These are phyloP conservation scores for Amphiura filiformis DNA, from an alignment of 35 echinoderm and acorn worm genomes.

Conservation along the genomic window DNA sequence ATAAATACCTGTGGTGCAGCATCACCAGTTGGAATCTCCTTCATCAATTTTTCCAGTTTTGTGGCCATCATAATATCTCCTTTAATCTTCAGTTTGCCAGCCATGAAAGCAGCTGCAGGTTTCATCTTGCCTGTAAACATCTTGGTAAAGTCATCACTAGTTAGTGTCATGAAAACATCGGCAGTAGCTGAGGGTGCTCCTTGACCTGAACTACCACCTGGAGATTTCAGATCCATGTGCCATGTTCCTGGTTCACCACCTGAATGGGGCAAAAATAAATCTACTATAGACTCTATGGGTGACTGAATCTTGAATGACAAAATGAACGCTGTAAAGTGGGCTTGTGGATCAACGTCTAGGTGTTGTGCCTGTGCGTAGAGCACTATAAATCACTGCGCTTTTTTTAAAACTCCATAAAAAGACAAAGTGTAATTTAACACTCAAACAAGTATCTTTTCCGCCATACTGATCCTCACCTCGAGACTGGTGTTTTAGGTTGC, in stretches of 20 bases:
- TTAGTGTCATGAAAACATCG: constrained; percentile 48
- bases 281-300: too few relatives aligned
- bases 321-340: too few relatives aligned
- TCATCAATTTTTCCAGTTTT: constrained; percentile 91
- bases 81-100: constrained; percentile 84
- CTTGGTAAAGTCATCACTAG: constrained; percentile 67
- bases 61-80: constrained; percentile 85
- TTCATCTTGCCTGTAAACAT: constrained; percentile 86
- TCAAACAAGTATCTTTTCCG: too few relatives aligned
- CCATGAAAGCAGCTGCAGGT: constrained; percentile 72
- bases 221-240: constrained; percentile 72
- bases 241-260: constrained; percentile 58
- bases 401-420: too few relatives aligned
- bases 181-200: constrained; percentile 39
- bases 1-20: background rate
- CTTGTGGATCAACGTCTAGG: too few relatives aligned
- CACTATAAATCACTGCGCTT: too few relatives aligned
- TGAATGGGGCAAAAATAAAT: too few relatives aligned
- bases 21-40: constrained; percentile 22
- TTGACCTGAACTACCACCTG: constrained; percentile 46
- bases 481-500: too few relatives aligned
- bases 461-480: too few relatives aligned
- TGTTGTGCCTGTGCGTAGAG: too few relatives aligned
- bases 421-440: too few relatives aligned
- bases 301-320: too few relatives aligned